Evolutionary conservation across 1,140 invertebrate species (phyloP).

Genomic region (Aricia agestis): DNA sequence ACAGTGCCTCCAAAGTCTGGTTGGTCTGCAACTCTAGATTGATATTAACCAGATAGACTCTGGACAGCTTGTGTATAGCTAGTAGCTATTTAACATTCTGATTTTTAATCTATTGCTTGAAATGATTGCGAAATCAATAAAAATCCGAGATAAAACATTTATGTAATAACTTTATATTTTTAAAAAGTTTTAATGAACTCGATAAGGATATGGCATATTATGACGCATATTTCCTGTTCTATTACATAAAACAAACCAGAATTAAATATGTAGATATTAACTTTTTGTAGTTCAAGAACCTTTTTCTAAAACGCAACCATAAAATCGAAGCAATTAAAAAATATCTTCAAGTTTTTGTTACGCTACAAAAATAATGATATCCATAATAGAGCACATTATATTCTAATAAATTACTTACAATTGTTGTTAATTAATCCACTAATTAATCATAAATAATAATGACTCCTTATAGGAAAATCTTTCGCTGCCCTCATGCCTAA

Average conservation of each 20-base stretch:
- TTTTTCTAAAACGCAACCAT: not conserved
- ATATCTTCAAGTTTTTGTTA: too few relatives aligned
- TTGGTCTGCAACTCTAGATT: too few relatives aligned
- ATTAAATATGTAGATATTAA: not conserved
- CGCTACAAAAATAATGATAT: too few relatives aligned
- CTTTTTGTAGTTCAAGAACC: not conserved
- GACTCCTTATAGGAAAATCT: not conserved
- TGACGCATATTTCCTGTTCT: conserved; percentile 8
- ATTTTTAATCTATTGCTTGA: too few relatives aligned
- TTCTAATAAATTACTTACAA: not conserved
- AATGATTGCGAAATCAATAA: too few relatives aligned
- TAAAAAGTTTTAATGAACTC: not conserved
- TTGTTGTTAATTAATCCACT: not conserved
- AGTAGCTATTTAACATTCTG: too few relatives aligned
- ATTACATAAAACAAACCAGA: conserved; percentile 8
- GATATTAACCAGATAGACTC: too few relatives aligned
- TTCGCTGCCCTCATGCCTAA: not conserved
- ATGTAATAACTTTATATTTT: not conserved
- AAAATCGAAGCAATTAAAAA: not conserved
- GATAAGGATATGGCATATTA: not conserved
- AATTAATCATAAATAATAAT: not conserved
- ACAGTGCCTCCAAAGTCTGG: too few relatives aligned
- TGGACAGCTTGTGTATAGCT: too few relatives aligned
- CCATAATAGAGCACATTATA: too few relatives aligned
- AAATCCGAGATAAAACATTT: too few relatives aligned